These are phyloP conservation scores for Nothobranchius kuhntae DNA, from an alignment of 2,113 vertebrate species.

Conservation along the genomic window DNA sequence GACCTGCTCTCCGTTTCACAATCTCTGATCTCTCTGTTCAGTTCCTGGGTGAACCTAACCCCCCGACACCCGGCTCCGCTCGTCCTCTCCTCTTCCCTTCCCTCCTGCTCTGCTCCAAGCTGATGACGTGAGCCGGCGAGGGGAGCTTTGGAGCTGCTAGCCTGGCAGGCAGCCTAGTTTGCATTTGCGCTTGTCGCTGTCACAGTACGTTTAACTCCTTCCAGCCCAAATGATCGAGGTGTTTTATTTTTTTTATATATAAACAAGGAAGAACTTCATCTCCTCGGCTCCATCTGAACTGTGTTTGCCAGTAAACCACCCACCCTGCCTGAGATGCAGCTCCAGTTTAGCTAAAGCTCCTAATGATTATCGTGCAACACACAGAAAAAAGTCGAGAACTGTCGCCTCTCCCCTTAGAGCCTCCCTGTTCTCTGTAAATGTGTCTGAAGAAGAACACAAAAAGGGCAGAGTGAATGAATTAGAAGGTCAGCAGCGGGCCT, in stretches of 20 bases:
- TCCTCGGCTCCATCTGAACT: background rate
- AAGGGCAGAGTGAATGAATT: constrained; percentile 82
- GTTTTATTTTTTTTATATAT: constrained; percentile 48
- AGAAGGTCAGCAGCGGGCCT: constrained; percentile 82
- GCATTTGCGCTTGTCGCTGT: constrained; percentile 86
- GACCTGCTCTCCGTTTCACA: constrained; percentile 45
- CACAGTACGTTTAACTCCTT: constrained; percentile 85
- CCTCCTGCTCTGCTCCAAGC: constrained; percentile 64
- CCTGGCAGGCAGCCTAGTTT: constrained; percentile 86
- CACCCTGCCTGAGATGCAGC: background rate
- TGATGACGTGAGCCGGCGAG: constrained; percentile 82
- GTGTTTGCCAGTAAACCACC: background rate
- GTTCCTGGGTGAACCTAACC: constrained; percentile 42
- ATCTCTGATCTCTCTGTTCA: constrained; percentile 42
- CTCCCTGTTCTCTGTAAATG: constrained; percentile 58
- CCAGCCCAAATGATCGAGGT: constrained; percentile 68
- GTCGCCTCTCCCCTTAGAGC: constrained; percentile 31
- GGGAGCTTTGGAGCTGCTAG: constrained; percentile 82
- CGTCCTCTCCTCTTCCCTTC: constrained; percentile 49
- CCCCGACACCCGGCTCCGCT: constrained; percentile 49
- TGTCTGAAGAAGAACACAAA: constrained; percentile 77
- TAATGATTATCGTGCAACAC: constrained; percentile 22
- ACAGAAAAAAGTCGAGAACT: constrained; percentile 17
- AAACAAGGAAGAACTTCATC: constrained; percentile 11
- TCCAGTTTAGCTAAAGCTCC: background rate